Base-by-base conservation (phyloP, 2,113 vertebrate genomes). In the Cinclus mexicanus region DNA sequence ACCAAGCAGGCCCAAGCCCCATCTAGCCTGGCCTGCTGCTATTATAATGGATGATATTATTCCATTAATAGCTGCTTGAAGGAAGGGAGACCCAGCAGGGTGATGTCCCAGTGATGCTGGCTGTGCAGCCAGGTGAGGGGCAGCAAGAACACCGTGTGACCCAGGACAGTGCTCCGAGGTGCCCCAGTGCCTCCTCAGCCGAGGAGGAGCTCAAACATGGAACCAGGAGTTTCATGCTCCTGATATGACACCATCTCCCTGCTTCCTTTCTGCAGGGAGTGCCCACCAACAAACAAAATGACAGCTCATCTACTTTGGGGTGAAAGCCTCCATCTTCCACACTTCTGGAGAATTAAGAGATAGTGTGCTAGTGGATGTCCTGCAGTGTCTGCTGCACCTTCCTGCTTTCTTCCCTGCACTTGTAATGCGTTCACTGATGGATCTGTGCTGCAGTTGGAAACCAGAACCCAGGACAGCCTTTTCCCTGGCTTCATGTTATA, bases 391-490 rank as follows among this genome's bases (percentile, higher is more conserved):
- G 57, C 79, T 55, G 44, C 89, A 49, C 6, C 2, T 39, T 82
- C 93, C 39, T 64, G 63, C 89, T 95, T 93, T 63, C 83, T 83
- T 90, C 93, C 75, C 44, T 7, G 53, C 67, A 61, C 17, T 6
- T 91, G 68, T 96, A 94, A 86, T 65, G 21, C 65, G 57, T 50
- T 68, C 4, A 23, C 69, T 89, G 95, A 83, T 2, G 93, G 96
- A 97, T 98, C 97, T 96, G 94, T 93, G 83, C 94, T 95, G 86
- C 87, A 94, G 80, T 94, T 96, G 93, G 88, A 97, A 98, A 97
- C 89, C 95, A 96, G 97, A 93, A 93, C 89, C 88, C 95, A 93
- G 97, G 91, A 95, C 94, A 97, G 95, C 41, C 83, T 97, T 97
- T 96, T 96, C 97, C 78, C 94, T 90, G 87, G 88, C 78, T 88